Percentiles rank a stretch among this genome's conserved stretches.
Conservation (phyloP, 2,113 vertebrate genomes). For the Lontra canadensis region DNA sequence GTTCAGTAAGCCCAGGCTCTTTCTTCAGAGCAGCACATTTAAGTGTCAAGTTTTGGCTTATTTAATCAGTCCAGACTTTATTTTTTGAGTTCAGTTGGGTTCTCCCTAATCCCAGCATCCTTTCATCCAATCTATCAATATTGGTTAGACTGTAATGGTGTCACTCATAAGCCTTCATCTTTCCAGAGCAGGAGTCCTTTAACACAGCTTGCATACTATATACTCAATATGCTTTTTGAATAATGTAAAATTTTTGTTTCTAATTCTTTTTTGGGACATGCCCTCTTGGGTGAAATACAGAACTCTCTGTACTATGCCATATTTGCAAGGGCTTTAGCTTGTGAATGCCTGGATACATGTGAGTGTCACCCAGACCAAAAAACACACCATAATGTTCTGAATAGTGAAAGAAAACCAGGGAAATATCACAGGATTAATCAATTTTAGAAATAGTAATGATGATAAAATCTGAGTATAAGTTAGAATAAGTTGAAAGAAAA, state of each 20-base stretch:
- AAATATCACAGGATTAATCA: not conserved
- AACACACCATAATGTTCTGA: not conserved
- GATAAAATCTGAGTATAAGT: not conserved
- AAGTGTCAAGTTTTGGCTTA: not conserved
- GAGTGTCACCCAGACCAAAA: not conserved
- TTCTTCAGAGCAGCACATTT: not conserved
- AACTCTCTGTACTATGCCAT: not conserved
- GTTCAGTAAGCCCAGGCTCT: not conserved
- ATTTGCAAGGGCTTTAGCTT: not conserved
- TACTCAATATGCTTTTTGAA: not conserved
- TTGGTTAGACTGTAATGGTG: not conserved
- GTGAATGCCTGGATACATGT: not conserved
- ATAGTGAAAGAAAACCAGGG: not conserved
- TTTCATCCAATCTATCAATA: not conserved
- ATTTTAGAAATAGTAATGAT: not conserved
- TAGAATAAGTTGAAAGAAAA: not conserved
- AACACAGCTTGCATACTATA: not conserved
- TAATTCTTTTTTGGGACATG: conserved; percentile 1
- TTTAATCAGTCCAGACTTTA: not conserved
- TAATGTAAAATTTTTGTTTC: not conserved
- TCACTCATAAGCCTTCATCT: not conserved
- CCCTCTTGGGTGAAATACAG: not conserved
- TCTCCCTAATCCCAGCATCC: not conserved
- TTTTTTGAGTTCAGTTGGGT: not conserved
- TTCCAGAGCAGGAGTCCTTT: not conserved